Evolutionary conservation across 2,113 vertebrate genomes (phyloP).

Genomic region (Acanthochromis polyacanthus): DNA sequence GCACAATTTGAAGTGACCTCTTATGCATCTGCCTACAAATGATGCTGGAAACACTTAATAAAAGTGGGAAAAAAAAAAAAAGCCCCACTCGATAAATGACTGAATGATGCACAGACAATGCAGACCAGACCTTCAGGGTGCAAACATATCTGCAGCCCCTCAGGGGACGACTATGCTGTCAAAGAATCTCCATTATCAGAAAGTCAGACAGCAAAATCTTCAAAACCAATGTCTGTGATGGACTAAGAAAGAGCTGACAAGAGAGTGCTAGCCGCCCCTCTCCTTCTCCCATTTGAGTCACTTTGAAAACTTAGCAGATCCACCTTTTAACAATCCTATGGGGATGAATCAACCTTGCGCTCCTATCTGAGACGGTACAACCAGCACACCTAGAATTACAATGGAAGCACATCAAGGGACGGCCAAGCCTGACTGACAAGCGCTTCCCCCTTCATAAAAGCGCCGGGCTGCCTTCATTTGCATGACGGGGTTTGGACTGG

Average conservation of each 20-base stretch:
- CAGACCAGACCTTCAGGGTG: conserved; percentile 54
- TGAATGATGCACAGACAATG: conserved; percentile 14
- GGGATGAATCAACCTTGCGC: conserved; percentile 76
- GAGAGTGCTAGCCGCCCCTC: conserved; percentile 47
- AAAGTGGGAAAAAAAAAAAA: neutral
- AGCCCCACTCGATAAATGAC: conserved; percentile 39
- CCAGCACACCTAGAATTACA: conserved; percentile 75
- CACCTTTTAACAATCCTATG: conserved; percentile 75
- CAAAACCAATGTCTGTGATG: conserved; percentile 75
- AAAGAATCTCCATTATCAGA: conserved; percentile 72
- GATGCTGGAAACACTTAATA: conserved; percentile 32
- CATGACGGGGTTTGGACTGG: conserved; percentile 66
- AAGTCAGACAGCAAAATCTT: conserved; percentile 79
- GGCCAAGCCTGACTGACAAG: conserved; percentile 82
- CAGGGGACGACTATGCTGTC: conserved; percentile 59
- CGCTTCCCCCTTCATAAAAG: conserved; percentile 45
- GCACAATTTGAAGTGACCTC: conserved; percentile 35
- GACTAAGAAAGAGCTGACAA: conserved; percentile 79
- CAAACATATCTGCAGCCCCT: conserved; percentile 51
- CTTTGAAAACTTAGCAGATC: conserved; percentile 79
- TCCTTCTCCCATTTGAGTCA: conserved; percentile 59
- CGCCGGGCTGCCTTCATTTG: conserved; percentile 70
- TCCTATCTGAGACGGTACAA: conserved; percentile 72
- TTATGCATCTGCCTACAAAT: conserved; percentile 22
- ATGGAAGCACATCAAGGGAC: conserved; percentile 78